A percentile compares a stretch with the other conserved stretches of the same genome.
Evolutionary conservation across 2,888 invertebrate genomes (phyloP).

Genomic region (Anoncus sp.): DNA sequence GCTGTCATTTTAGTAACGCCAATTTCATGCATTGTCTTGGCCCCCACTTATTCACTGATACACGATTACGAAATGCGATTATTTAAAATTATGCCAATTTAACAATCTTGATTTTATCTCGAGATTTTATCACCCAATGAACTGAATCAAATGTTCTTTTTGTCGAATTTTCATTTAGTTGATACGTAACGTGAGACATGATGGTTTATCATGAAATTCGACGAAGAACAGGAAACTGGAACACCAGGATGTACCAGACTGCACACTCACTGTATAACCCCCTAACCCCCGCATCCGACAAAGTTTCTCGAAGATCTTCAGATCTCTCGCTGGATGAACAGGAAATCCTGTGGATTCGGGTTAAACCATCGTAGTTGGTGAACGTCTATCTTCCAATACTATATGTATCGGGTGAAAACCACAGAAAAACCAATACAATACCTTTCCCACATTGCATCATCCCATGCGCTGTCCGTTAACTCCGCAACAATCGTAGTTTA

Average conservation of each 20-base stretch:
- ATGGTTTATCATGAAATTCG: slow-evolving; percentile 27
- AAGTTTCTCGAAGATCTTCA: slow-evolving; percentile 50
- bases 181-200: slow-evolving; percentile 17
- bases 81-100: no score
- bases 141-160: no score
- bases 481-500: slow-evolving; percentile 61
- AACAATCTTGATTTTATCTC: no score
- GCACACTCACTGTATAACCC: slow-evolving; percentile 7
- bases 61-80: no score
- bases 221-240: slow-evolving; percentile 23
- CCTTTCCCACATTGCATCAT: slow-evolving; percentile 22
- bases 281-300: slow-evolving; percentile 5
- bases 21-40: no score
- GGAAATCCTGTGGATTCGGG: slow-evolving; percentile 52
- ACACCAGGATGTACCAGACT: slow-evolving; percentile 33
- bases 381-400: slow-evolving; percentile 25
- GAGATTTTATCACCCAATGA: no score
- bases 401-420: slow-evolving; percentile 27
- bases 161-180: no score
- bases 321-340: slow-evolving; percentile 40
- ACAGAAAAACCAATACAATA: slow-evolving; percentile 50
- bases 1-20: no score
- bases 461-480: slow-evolving; percentile 44
- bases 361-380: slow-evolving; percentile 47
- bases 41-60: no score